Evolutionary conservation across 1,140 invertebrate species (phyloP), one percentile per base, ranked within the genome.

Genomic region (Drosophila insularis): DNA sequence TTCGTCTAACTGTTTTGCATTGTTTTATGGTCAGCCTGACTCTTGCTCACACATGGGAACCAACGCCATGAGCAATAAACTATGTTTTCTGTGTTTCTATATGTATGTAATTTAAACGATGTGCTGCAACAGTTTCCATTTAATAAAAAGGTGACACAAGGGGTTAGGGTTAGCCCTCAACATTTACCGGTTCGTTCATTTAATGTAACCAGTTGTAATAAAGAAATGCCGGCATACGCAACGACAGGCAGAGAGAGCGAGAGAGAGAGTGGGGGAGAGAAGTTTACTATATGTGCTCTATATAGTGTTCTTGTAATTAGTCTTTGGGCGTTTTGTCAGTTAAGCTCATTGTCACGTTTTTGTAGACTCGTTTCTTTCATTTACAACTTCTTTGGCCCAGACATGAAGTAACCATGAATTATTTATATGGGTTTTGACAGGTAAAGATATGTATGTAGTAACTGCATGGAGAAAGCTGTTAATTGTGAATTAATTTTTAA

Each of bases 1-100:
- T 63, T 74, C 32, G 68, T 87, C 67, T 89, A 84, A 87, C 84
- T 87, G 84, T 87, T 87, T 87, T 89, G 84, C 84, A 87, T 87
- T 87, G 84, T 87, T 89, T 87, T 89, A 87, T 84, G 84, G 85
- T 65, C 84, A 72, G 65, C 39, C 64, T 65, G 68, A 68, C 64
- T 89, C 64, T 74, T 74, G 61, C 84, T 71, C 74, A 81, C 78
- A 89, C 84, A 87, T 87, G 84, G 84, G 84, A 87, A 87, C 76
- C 82, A 77, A 68, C 80, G 58, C 74, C 74, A 72, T 55, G 64
- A 78, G 23, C 68, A 55, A 40, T 39, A n/a, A 63, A 55, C 39
- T 62, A 39, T 21, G 60, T 60, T 61, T 58, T 54, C 59, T 27
- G 6, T 6, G 27, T 27, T 4, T 23, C 0, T 23, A 23, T 23